A percentile compares a stretch with the other conserved stretches of the same genome.
These are phyloP conservation scores for Caenorhabditis sinica DNA, from an alignment of 2,888 invertebrate genomes.

Conservation along the genomic window DNA sequence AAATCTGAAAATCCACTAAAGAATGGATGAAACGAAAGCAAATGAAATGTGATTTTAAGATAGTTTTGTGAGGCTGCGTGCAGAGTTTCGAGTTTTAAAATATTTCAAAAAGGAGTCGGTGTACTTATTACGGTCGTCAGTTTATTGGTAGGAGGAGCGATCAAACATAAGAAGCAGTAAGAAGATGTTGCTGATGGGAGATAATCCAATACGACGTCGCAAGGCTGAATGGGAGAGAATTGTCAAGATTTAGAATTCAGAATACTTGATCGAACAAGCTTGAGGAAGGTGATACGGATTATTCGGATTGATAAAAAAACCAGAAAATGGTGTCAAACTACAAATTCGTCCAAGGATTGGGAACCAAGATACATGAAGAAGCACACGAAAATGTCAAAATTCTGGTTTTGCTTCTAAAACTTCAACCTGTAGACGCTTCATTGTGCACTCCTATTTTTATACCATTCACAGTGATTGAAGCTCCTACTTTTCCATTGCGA, in stretches of 20 bases:
- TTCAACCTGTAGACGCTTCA: no score
- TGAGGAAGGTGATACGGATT: background rate
- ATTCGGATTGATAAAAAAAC: background rate
- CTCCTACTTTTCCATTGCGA: no score
- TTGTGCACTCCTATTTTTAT: no score
- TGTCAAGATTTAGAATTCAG: background rate
- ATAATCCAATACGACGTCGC: slow-evolving; percentile 11
- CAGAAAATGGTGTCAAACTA: background rate
- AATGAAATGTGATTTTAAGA: background rate
- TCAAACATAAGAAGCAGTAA: background rate
- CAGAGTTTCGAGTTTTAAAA: background rate
- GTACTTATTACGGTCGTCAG: background rate
- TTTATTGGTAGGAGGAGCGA: slow-evolving; percentile 5
- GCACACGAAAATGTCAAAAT: no score
- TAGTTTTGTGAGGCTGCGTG: slow-evolving; percentile 15
- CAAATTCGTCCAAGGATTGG: background rate
- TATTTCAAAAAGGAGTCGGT: background rate
- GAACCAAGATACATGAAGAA: no score
- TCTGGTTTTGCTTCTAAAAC: no score
- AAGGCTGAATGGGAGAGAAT: background rate
- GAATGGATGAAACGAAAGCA: background rate
- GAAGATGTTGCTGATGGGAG: slow-evolving; percentile 13
- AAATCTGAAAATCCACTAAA: background rate
- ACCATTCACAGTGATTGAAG: no score
- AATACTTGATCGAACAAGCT: slow-evolving; percentile 6